phyloP scores from a whole-genome alignment of 2,888 invertebrate genomes.

The Caenorhabditis wallacei region DNA sequence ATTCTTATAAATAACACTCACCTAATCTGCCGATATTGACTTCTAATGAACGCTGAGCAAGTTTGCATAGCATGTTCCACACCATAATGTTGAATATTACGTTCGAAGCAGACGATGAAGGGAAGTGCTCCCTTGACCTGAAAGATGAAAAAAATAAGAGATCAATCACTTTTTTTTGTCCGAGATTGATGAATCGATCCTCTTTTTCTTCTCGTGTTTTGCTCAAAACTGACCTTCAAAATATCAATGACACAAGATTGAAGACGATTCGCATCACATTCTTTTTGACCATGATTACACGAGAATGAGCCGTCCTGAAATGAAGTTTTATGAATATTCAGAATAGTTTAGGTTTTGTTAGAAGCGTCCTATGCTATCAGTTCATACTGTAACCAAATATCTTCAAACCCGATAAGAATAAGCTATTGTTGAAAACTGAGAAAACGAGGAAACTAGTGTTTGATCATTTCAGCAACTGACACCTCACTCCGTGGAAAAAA shows the following conservation, averaged over 20 bases:
- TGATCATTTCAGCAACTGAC: background rate
- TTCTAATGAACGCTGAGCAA: slow-evolving; percentile 80
- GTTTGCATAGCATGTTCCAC: slow-evolving; percentile 79
- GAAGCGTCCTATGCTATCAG: too few species aligned
- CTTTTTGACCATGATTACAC: slow-evolving; percentile 82
- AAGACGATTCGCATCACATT: slow-evolving; percentile 82
- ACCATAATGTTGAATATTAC: slow-evolving; percentile 70
- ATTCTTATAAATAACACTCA: slow-evolving; percentile 35
- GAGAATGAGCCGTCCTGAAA: slow-evolving; percentile 82
- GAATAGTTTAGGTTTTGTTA: too few species aligned
- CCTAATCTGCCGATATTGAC: slow-evolving; percentile 79
- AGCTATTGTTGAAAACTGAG: too few species aligned
- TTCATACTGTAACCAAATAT: too few species aligned
- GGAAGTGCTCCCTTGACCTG: slow-evolving; percentile 78
- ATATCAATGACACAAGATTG: slow-evolving; percentile 81
- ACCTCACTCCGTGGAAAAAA: background rate
- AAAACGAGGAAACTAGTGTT: too few species aligned
- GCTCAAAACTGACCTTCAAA: slow-evolving; percentile 66
- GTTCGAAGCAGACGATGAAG: slow-evolving; percentile 78
- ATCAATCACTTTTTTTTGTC: slow-evolving; percentile 7
- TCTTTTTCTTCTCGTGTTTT: background rate
- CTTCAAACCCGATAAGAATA: too few species aligned
- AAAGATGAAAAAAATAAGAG: background rate
- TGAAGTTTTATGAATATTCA: background rate
- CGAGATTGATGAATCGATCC: slow-evolving; percentile 1